phyloP scores from a whole-genome alignment of 2,888 invertebrate species.

The Leucania comma region DNA sequence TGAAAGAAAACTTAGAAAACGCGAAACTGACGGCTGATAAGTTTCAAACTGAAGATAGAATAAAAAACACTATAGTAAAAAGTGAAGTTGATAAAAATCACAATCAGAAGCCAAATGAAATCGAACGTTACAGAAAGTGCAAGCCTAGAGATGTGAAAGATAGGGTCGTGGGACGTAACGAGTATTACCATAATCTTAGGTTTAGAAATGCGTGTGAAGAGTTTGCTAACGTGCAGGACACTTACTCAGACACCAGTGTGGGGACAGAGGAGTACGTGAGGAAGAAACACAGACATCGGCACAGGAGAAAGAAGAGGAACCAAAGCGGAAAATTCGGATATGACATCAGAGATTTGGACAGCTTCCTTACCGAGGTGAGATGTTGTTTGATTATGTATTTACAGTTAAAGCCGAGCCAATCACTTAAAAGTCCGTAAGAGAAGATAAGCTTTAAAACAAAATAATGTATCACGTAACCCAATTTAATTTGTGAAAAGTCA shows the following conservation, averaged over 20 bases:
- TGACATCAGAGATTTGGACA: conserved; percentile 95
- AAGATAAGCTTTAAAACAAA: conserved; percentile 41
- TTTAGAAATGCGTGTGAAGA: conserved; percentile 86
- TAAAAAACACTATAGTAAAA: conserved; percentile 66
- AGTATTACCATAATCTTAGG: conserved; percentile 87
- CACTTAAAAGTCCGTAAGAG: conserved; percentile 9
- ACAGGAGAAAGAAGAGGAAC: conserved; percentile 83
- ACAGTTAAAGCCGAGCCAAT: conserved; percentile 23
- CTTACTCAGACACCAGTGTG: conserved; percentile 81
- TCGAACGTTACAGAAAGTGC: conserved; percentile 77
- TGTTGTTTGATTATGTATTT: conserved; percentile 36
- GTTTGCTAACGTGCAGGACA: conserved; percentile 78
- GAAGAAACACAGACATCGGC: conserved; percentile 87
- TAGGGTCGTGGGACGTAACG: conserved; percentile 85
- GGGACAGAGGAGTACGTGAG: conserved; percentile 85
- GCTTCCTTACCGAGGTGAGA: conserved; percentile 93
- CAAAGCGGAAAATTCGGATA: conserved; percentile 92
- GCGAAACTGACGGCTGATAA: conserved; percentile 74
- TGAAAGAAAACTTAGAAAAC: conserved; percentile 92
- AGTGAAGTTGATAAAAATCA: conserved; percentile 72
- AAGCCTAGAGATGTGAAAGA: conserved; percentile 74
- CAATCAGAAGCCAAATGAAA: conserved; percentile 74
- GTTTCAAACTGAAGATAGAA: conserved; percentile 67
- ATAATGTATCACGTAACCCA: conserved; percentile 54
- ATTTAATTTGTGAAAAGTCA: conserved; percentile 70